Base-by-base conservation (phyloP, 2,797 vertebrate species). In the Gorsachius magnificus region DNA sequence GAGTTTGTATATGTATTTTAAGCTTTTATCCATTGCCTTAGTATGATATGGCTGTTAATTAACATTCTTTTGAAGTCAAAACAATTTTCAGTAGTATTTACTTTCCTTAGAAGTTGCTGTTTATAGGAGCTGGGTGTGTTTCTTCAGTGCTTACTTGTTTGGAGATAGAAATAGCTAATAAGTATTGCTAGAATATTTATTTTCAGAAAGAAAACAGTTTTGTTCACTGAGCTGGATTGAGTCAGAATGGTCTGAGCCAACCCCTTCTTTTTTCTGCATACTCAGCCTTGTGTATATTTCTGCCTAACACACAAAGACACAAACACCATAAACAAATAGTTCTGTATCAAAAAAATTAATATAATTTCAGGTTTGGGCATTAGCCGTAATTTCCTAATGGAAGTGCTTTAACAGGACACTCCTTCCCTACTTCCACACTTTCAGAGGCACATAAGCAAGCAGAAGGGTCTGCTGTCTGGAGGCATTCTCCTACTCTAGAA, bases 101-200 rank as follows among this genome's bases (percentile, higher is more conserved):
- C 50, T 85, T 85, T 87, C 51, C 53, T 91, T 89, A 65, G 60
- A 80, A 74, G 41, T 46, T 89, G 19, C 10, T 87, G 28, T 89
- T 83, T 71, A 28, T 57, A 84, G 36, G 36, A 78, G 28, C 53
- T 83, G 45, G 6, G 21, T 10, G 5, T 31, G 41, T 75, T 74
- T 50, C 56, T 72, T 83, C 75, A 57, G 31, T 89, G 50, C 41
- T 87, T 82, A 33, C 12, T 63, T 88, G n/a, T 82, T 89, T 71
- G 24, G 60, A 84, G 68, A 66, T 16, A 79, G 45, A 89, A 93
- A 72, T n/a, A 51, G 29, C 71, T 61, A 75, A 38, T 26, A 65
- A 57, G 11, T 81, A 60, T 87, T 94, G n/a, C 61, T 82, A 86
- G 75, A 96, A 92, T 92, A 82, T 94, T 88, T 90, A 29, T 89